Conservation (phyloP, 2,888 invertebrate genomes). For the Sesamia inferens region DNA sequence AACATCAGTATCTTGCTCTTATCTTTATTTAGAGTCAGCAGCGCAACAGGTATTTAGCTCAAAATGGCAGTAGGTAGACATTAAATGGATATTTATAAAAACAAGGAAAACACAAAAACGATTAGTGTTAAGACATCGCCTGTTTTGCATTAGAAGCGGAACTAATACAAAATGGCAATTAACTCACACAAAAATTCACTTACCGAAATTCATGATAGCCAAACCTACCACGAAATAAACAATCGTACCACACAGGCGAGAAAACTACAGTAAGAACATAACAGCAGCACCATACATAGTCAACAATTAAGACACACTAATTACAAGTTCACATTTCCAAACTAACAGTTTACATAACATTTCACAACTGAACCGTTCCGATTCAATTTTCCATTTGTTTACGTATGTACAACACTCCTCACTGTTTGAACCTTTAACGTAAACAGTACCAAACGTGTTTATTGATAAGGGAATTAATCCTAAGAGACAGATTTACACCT, state of each 20-base stretch:
- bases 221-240: background rate
- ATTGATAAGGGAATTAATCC: slow-evolving; percentile 1
- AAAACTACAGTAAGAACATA: slow-evolving; percentile 23
- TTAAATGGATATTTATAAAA: too few species aligned
- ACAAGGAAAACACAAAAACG: too few species aligned
- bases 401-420: slow-evolving; percentile 23
- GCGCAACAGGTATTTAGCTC: too few species aligned
- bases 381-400: slow-evolving; percentile 45
- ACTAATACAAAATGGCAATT: too few species aligned
- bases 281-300: slow-evolving; percentile 33
- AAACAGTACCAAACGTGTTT: slow-evolving; percentile 20
- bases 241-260: slow-evolving; percentile 14
- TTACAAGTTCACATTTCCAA: slow-evolving; percentile 64
- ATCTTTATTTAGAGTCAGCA: too few species aligned
- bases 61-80: too few species aligned
- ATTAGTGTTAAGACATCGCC: too few species aligned
- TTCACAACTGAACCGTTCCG: slow-evolving; percentile 42
- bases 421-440: slow-evolving; percentile 21
- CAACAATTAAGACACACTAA: slow-evolving; percentile 57
- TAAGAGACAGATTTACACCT: background rate
- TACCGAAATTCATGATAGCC: slow-evolving; percentile 36
- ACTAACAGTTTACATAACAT: slow-evolving; percentile 57
- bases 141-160: too few species aligned
- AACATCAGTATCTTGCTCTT: too few species aligned
- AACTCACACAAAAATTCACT: slow-evolving; percentile 11